These are phyloP conservation scores for Pelodytes ibericus DNA, from an alignment of 2,797 vertebrate species.

Conservation along the genomic window DNA sequence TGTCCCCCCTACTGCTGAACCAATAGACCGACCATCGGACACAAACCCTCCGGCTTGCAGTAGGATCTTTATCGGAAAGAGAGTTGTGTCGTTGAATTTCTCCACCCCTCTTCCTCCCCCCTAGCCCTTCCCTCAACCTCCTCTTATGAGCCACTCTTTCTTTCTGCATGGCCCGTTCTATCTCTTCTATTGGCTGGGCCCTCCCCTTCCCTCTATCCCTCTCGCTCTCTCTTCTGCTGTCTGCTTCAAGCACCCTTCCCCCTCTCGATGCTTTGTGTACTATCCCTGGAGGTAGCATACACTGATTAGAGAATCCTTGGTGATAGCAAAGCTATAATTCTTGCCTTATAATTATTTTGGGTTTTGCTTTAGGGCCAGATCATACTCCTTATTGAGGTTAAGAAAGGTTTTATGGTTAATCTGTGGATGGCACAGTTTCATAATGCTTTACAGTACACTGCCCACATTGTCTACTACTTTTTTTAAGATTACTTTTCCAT, in stretches of 20 bases:
- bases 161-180: constrained; percentile 12
- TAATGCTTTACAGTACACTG: no score
- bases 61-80: constrained; percentile 34
- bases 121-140: constrained; percentile 9
- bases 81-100: neutral
- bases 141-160: constrained; percentile 5
- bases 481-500: no score
- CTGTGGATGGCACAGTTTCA: no score
- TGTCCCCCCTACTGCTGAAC: neutral
- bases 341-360: no score
- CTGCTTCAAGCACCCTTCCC: constrained; percentile 10
- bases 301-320: neutral
- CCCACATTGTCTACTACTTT: no score
- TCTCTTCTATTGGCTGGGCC: constrained; percentile 1
- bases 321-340: no score
- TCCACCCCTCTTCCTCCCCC: constrained; percentile 30
- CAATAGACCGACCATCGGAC: neutral
- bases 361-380: no score
- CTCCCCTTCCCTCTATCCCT: constrained; percentile 33
- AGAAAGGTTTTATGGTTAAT: no score
- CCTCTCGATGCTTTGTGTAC: constrained; percentile 21
- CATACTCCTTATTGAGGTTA: no score
- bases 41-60: neutral
- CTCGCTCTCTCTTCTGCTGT: constrained; percentile 4
- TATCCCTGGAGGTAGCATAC: constrained; percentile 7